Percentiles rank a stretch among this genome's conserved stretches.
Conservation (phyloP, 64 coral and sea anemone species). For the Pachyseris speciosa region DNA sequence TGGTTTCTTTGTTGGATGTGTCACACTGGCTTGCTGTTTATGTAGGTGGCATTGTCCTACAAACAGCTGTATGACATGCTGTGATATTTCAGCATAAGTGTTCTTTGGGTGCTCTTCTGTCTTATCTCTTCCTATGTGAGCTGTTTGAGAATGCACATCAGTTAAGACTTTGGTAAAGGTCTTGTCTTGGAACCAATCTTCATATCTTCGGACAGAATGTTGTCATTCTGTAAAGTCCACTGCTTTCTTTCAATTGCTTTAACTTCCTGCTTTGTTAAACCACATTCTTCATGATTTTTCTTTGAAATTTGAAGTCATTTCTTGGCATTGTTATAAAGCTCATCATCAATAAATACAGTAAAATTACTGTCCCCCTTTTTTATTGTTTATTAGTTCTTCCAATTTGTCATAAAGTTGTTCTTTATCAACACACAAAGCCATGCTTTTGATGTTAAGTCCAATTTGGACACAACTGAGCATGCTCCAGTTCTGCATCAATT, state of each 20-base stretch:
- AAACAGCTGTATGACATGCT: constrained; percentile 28
- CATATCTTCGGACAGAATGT: not conserved
- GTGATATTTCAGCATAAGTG: constrained; percentile 23
- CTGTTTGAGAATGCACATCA: not conserved
- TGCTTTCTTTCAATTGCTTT: too few species aligned
- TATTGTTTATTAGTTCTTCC: not conserved
- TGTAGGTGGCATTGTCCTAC: constrained; percentile 21
- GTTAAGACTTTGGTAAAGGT: constrained; percentile 15
- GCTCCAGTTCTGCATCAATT: too few species aligned
- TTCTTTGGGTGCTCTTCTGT: constrained; percentile 11
- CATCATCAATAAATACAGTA: not conserved
- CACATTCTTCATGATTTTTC: too few species aligned
- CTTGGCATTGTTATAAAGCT: too few species aligned
- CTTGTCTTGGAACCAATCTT: too few species aligned
- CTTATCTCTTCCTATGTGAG: constrained; percentile 45
- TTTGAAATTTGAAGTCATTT: too few species aligned
- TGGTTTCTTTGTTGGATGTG: too few species aligned
- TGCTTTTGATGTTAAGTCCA: not conserved
- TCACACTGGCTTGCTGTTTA: constrained; percentile 12
- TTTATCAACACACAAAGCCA: not conserved
- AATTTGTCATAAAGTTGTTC: not conserved
- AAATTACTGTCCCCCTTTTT: not conserved
- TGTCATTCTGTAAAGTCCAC: too few species aligned
- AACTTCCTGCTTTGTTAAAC: too few species aligned
- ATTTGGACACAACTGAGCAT: not conserved